phyloP scores from a whole-genome alignment of 1,140 invertebrate species.

The Tetragonula clypearis region DNA sequence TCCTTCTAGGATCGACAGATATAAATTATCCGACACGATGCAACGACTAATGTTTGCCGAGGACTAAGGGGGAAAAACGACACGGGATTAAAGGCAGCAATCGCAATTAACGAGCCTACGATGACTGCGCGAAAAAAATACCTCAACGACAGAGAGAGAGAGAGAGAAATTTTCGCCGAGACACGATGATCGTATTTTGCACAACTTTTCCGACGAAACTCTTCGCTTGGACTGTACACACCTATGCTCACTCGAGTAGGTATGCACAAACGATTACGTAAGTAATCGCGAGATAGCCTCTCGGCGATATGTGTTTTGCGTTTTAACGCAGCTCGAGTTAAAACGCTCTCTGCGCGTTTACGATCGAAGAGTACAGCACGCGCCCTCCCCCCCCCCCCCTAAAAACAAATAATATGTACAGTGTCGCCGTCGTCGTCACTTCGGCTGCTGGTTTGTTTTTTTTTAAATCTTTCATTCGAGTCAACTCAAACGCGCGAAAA shows the following conservation, averaged over 20 bases:
- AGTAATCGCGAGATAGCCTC: constrained; percentile 4
- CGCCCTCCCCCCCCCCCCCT: too few species aligned
- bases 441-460: not conserved
- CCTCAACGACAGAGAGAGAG: not conserved
- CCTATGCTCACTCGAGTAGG: not conserved
- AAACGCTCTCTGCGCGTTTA: not conserved
- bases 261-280: constrained; percentile 13
- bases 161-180: not conserved
- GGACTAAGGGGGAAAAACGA: too few species aligned
- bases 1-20: too few species aligned
- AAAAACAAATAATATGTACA: too few species aligned
- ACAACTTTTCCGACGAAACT: not conserved
- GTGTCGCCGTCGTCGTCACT: too few species aligned
- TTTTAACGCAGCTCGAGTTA: not conserved
- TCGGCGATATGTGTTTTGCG: not conserved
- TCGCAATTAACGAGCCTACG: not conserved
- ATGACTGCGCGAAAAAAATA: not conserved
- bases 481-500: not conserved
- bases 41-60: too few species aligned
- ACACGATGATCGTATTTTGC: not conserved
- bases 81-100: not conserved
- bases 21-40: too few species aligned
- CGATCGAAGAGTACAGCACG: not conserved
- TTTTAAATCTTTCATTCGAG: not conserved
- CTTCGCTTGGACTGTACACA: not conserved